Percentiles rank a stretch among this genome's conserved stretches.
These are phyloP conservation scores for Drosophila lacteicornis DNA, from an alignment of 1,140 invertebrate species.

Conservation along the genomic window DNA sequence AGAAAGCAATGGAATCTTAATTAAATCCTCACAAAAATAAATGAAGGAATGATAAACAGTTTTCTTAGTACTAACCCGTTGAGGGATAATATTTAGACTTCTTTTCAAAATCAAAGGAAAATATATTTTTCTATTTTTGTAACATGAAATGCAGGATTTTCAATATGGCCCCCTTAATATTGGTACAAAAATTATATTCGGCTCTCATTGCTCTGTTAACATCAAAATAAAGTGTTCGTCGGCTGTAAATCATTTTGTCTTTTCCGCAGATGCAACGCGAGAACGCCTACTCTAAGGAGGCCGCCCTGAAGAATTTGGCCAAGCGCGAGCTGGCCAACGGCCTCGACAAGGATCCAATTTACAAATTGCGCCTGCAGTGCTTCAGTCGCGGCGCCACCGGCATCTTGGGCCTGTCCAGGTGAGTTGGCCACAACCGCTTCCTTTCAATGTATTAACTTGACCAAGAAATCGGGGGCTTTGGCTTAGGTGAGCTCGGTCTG, in stretches of 20 bases:
- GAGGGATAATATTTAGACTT: too few relatives aligned
- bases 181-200: not conserved
- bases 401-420: constrained; percentile 93
- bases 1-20: constrained; percentile 15
- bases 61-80: not conserved
- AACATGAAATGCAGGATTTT: too few relatives aligned
- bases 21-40: constrained; percentile 23
- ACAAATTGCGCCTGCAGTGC: constrained; percentile 93
- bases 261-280: constrained; percentile 88
- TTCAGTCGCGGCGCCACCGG: constrained; percentile 93
- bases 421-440: constrained; percentile 38
- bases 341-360: constrained; percentile 90
- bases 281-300: constrained; percentile 90
- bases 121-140: too few relatives aligned
- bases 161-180: not conserved
- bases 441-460: constrained; percentile 13
- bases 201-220: not conserved
- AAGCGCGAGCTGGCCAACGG: constrained; percentile 87
- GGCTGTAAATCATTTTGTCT: not conserved
- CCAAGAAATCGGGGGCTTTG: not conserved
- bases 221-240: not conserved
- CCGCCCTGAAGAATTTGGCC: constrained; percentile 91
- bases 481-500: not conserved
- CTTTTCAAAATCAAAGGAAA: too few relatives aligned
- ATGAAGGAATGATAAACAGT: not conserved